phyloP scores from a whole-genome alignment of 2,888 invertebrate genomes.

The Thelaira solivaga region DNA sequence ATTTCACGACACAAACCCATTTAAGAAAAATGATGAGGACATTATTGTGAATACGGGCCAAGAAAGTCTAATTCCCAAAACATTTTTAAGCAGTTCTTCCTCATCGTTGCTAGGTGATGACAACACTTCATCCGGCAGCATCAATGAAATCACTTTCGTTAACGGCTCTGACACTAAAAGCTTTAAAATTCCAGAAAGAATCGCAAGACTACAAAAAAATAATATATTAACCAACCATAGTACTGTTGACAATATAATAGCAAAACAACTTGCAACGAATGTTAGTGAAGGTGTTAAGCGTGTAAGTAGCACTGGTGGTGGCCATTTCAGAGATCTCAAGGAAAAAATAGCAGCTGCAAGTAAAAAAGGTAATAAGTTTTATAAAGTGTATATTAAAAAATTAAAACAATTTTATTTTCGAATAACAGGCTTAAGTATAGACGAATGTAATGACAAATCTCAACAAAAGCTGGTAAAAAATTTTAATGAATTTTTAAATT shows the following conservation, averaged over 20 bases:
- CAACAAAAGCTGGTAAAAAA: slow-evolving; percentile 83
- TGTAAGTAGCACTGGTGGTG: slow-evolving; percentile 74
- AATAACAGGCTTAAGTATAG: slow-evolving; percentile 65
- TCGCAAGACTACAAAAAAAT: slow-evolving; percentile 70
- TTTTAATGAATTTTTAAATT: slow-evolving; percentile 89
- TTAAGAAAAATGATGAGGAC: slow-evolving; percentile 69
- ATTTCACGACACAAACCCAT: slow-evolving; percentile 76
- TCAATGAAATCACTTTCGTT: not conserved
- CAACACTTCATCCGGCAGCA: not conserved
- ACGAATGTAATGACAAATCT: slow-evolving; percentile 68
- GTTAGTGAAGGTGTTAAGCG: slow-evolving; percentile 69
- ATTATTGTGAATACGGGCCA: slow-evolving; percentile 18
- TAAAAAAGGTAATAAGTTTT: slow-evolving; percentile 72
- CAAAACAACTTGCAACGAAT: slow-evolving; percentile 71
- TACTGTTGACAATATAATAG: slow-evolving; percentile 74
- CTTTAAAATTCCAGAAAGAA: slow-evolving; percentile 62
- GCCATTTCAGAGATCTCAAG: slow-evolving; percentile 80
- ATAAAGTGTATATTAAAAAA: not conserved
- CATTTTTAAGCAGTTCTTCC: slow-evolving; percentile 66
- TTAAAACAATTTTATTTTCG: not conserved
- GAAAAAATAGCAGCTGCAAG: slow-evolving; percentile 78
- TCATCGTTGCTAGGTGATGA: slow-evolving; percentile 61
- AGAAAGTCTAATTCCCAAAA: slow-evolving; percentile 38
- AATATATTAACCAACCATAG: slow-evolving; percentile 70
- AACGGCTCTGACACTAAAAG: slow-evolving; percentile 13